phyloP scores from a whole-genome alignment of 2,113 vertebrate genomes.

The Lipotes vexillifer region DNA sequence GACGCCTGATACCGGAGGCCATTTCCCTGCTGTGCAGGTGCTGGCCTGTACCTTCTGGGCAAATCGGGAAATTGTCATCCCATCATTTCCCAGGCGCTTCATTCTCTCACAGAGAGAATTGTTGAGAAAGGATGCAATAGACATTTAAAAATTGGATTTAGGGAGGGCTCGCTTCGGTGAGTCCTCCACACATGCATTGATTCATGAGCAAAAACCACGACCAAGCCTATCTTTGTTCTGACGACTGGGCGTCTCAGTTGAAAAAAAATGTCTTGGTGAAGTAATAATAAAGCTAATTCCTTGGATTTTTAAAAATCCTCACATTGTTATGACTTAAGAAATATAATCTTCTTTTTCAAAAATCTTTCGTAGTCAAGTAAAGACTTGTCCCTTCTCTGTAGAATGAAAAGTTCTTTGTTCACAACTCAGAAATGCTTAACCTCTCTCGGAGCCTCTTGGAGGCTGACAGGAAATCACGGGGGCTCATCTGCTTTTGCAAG shows the following conservation, averaged over 20 bases:
- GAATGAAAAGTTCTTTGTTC: conserved; percentile 6
- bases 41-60: fast-evolving
- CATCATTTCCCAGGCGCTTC: fast-evolving
- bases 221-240: not conserved
- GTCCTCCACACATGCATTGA: fast-evolving
- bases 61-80: fast-evolving
- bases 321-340: not conserved
- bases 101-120: fast-evolving
- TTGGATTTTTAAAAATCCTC: conserved; percentile 4
- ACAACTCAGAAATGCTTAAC: not conserved
- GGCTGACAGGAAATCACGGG: not conserved
- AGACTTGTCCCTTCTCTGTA: not conserved
- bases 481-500: not conserved
- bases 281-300: conserved; percentile 11
- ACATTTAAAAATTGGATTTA: not conserved
- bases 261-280: not conserved
- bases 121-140: not conserved
- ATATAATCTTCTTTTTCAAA: not conserved
- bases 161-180: fast-evolving
- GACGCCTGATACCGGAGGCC: fast-evolving
- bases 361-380: not conserved
- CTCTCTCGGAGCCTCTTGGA: not conserved
- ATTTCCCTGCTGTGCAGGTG: fast-evolving
- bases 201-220: fast-evolving
- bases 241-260: not conserved